phyloP scores from a whole-genome alignment of 2,888 invertebrate genomes.

The Tromatobia lineatoria region DNA sequence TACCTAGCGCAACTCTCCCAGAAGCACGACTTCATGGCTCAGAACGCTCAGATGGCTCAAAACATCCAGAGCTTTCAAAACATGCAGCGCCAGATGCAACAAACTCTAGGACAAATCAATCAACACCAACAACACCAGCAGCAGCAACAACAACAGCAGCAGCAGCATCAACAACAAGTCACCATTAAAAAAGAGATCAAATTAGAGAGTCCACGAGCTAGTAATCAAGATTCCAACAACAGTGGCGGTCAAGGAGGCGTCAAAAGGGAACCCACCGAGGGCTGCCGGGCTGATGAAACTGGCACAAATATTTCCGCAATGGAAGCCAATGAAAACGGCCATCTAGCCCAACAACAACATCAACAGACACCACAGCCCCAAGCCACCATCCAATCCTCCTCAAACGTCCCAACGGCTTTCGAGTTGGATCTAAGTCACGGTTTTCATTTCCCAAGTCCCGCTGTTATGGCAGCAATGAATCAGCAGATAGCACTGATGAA shows the following conservation, averaged over 20 bases:
- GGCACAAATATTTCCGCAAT: slow-evolving; percentile 51
- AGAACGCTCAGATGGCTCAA: slow-evolving; percentile 82
- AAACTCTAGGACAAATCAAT: slow-evolving; percentile 78
- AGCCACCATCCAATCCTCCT: slow-evolving; percentile 77
- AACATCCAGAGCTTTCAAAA: slow-evolving; percentile 82
- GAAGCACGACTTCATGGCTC: slow-evolving; percentile 83
- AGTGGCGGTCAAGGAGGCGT: slow-evolving; percentile 75
- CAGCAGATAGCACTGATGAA: slow-evolving; percentile 86
- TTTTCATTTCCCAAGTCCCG: slow-evolving; percentile 84
- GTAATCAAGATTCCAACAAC: slow-evolving; percentile 68
- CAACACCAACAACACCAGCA: slow-evolving; percentile 72
- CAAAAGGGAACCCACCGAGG: slow-evolving; percentile 81
- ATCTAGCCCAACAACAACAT: slow-evolving; percentile 51
- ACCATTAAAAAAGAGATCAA: slow-evolving; percentile 80
- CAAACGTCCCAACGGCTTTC: slow-evolving; percentile 77
- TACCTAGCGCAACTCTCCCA: slow-evolving; percentile 81
- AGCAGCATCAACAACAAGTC: slow-evolving; percentile 72
- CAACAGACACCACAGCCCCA: slow-evolving; percentile 72
- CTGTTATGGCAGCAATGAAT: slow-evolving; percentile 86
- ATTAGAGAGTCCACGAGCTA: slow-evolving; percentile 75
- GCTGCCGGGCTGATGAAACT: slow-evolving; percentile 78
- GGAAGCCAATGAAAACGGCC: slow-evolving; percentile 69
- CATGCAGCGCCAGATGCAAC: slow-evolving; percentile 83
- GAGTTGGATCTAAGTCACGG: slow-evolving; percentile 83
- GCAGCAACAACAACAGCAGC: slow-evolving; percentile 69